Evolutionary conservation across 2,888 invertebrate genomes (phyloP).

Genomic region (Encarsia formosa): DNA sequence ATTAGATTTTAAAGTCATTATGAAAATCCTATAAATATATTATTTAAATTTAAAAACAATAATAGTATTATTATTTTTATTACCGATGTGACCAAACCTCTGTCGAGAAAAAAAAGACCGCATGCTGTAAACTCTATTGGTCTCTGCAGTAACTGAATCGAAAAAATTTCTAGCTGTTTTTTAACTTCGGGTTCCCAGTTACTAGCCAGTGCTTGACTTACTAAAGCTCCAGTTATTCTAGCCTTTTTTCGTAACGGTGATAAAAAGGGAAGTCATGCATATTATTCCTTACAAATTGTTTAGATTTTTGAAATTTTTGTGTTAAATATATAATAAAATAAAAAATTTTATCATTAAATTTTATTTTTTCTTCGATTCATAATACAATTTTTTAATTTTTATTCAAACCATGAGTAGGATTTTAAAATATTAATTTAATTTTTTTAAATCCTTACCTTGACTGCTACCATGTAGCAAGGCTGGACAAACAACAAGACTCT

Average conservation of each 20-base stretch:
- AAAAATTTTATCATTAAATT: background rate
- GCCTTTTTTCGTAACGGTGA: too few species aligned
- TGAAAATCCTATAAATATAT: too few species aligned
- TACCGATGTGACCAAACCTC: conserved; percentile 59
- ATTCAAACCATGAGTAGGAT: too few species aligned
- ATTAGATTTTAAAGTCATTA: background rate
- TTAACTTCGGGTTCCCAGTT: conserved; percentile 45
- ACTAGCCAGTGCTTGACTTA: conserved; percentile 51
- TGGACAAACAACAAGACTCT: conserved; percentile 59
- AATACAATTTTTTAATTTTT: too few species aligned
- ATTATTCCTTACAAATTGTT: too few species aligned
- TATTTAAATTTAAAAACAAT: background rate
- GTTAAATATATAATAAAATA: background rate
- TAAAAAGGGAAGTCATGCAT: too few species aligned
- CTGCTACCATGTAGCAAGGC: conserved; percentile 57
- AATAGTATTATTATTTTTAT: conserved; percentile 29
- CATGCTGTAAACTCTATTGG: conserved; percentile 58
- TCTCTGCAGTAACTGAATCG: conserved; percentile 57
- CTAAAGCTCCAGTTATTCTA: conserved; percentile 52
- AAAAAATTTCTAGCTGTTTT: conserved; percentile 58
- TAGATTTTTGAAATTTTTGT: too few species aligned
- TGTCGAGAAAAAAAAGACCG: conserved; percentile 58
- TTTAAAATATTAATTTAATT: too few species aligned
- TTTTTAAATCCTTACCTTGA: conserved; percentile 52
- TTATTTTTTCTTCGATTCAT: too few species aligned